Base-by-base conservation (phyloP, 2,113 vertebrate species). In the Lepisosteus osseus region DNA sequence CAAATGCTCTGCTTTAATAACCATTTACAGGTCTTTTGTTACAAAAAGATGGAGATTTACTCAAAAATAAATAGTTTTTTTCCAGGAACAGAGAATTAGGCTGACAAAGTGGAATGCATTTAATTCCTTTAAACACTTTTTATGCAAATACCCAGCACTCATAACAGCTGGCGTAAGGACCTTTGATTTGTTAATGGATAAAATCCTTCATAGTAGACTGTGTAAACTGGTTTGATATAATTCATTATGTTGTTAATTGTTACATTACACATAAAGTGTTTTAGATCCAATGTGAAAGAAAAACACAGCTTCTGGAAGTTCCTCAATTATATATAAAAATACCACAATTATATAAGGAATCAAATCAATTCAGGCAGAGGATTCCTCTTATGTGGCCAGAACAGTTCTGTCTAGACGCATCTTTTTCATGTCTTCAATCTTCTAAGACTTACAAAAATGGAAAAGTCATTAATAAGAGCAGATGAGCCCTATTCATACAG, bases 51-150 rank as follows among this genome's bases (percentile, higher is more conserved):
- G 68, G 76, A 73, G 74, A 81, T 77, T 69, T 61, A 80, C 67
- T 29, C 71, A 86, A 88, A 79, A 85, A 87, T 85, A 84, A 81
- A 86, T 87, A 73, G 80, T 77, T 78, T 87, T 87, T 85, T 74
- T 76, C 62, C 2, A 7, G 68, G 68, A 74, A 73, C 61, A 9
- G 41, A 80, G 65, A 84, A 78, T 79, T 80, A 75, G 77, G 73
- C 67, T 83, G 77, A 80, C 77, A 73, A 76, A 70, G 59, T 61
- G 61, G 29, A 54, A 67, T 51, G 56, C 67, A 69, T 63, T 74
- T 51, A 76, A 75, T 61, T 75, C 68, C 62, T 64, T 14, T 69
- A 71, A 76, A 76, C 67, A 44, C 68, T 77, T 78, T 85, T 79
- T 75, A 79, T 76, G 66, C 69, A 79, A 80, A 85, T 71, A 47